Conservation (phyloP, 1,140 invertebrate species). For the Zaprionus kolodkinae region DNA sequence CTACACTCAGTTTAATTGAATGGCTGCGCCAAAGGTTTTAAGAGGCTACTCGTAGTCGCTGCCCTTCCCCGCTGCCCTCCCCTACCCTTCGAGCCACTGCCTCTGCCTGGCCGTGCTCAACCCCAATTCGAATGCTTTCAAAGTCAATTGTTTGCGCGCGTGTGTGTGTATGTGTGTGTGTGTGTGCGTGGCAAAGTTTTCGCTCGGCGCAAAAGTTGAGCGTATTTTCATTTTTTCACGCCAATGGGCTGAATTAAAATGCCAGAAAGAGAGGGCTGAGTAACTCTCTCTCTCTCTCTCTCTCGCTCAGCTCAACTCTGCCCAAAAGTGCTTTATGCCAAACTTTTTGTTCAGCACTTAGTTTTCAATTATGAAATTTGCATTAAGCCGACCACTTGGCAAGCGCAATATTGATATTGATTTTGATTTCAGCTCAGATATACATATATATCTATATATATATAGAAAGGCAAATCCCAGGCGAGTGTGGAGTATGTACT, state of each 20-base stretch:
- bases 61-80: neutral
- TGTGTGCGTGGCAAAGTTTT: conserved; percentile 53
- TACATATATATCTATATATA: neutral
- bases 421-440: conserved; percentile 41
- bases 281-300: neutral
- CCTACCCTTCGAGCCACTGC: neutral
- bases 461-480: neutral
- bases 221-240: conserved; percentile 77
- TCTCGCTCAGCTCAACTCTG: conserved; percentile 5
- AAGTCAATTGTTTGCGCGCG: conserved; percentile 63
- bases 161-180: conserved; percentile 29
- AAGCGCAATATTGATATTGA: conserved; percentile 77
- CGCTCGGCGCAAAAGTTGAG: conserved; percentile 64
- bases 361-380: conserved; percentile 81
- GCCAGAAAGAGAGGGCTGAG: neutral
- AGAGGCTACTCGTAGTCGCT: conserved; percentile 10
- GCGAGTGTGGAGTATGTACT: neutral
- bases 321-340: conserved; percentile 61
- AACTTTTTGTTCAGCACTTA: conserved; percentile 74
- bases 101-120: neutral
- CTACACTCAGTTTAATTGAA: conserved; percentile 80
- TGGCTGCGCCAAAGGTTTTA: conserved; percentile 62
- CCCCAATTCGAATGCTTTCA: conserved; percentile 48
- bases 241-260: conserved; percentile 70
- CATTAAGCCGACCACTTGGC: conserved; percentile 63